These are phyloP conservation scores for Mantis religiosa DNA, from an alignment of 2,888 invertebrate species.

Conservation along the genomic window DNA sequence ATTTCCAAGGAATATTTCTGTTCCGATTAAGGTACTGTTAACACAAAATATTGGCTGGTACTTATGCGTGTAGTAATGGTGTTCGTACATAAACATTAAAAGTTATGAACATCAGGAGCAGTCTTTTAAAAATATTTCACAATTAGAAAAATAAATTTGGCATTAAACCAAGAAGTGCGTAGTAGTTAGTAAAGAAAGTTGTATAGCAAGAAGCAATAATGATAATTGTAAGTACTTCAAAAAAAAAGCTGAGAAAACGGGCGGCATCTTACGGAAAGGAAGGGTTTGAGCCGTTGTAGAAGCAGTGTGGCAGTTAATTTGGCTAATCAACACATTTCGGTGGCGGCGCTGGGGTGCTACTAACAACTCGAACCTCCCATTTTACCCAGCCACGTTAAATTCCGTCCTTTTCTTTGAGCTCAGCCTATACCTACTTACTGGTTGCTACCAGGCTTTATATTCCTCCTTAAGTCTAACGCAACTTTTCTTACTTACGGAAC, in stretches of 20 bases:
- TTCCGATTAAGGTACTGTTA: too few relatives aligned
- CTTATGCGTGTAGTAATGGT: too few relatives aligned
- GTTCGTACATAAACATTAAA: too few relatives aligned
- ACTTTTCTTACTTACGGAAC: not conserved
- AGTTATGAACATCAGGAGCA: not conserved
- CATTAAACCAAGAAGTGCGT: not conserved
- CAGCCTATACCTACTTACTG: constrained; percentile 4
- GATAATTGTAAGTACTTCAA: not conserved
- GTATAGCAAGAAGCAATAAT: constrained; percentile 3
- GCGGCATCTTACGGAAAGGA: not conserved
- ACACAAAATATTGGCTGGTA: too few relatives aligned
- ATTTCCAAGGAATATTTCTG: too few relatives aligned
- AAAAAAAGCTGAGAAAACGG: not conserved
- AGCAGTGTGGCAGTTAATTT: constrained; percentile 21
- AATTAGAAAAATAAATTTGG: not conserved
- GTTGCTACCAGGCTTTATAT: not conserved
- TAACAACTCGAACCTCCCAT: constrained; percentile 13
- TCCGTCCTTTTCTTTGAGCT: constrained; percentile 15
- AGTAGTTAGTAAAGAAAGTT: constrained; percentile 9
- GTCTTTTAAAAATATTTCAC: not conserved
- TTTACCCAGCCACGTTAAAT: constrained; percentile 25
- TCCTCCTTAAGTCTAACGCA: not conserved
- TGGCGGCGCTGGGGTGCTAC: not conserved
- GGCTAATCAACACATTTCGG: constrained; percentile 25
- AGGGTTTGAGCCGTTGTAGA: not conserved